Base-by-base conservation (phyloP, 2,888 invertebrate genomes). In the Napeogenes inachia region DNA sequence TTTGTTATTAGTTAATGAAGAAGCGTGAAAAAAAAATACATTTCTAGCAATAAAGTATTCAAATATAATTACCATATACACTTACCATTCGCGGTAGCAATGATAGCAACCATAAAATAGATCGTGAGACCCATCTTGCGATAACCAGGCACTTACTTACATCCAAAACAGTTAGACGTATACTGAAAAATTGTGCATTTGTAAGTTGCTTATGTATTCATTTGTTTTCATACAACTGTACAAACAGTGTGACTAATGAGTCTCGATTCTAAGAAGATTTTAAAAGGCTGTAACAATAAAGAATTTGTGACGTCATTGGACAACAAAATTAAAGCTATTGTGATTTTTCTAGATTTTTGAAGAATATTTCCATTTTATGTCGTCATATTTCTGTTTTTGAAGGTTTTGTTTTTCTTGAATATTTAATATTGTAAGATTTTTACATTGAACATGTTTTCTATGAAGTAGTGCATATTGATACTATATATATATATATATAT, bases 171-270 rank as follows among this genome's bases (percentile, higher is more conserved):
- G 75, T 72, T 71, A 66, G 70, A 74, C 71, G 64, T 59, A 73
- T 67, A 87, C 85, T 87, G 82, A 71, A 67, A 70, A 59, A 65
- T 68, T 71, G 63, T 70, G 66, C 66, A 73, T 68, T 66, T 72
- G 74, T 69, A 72, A 66, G 71, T 75, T 74, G 75, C 80, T 83
- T 86, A 88, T 77, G 76, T 84, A 83, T 72, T 72, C 75, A 77
- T 82, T 82, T 74, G 80, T 79, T 73, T 63, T 64, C 64, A 61
- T 56, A 60, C 62, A 66, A 60, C 84, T 89, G 88, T 78, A 66
- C 69, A 86, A 86, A 88, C 71, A 85, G 62, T 77, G 76, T 73
- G 74, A 75, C 84, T 71, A 84, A 82, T 81, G 69, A 45, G 64
- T 71, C 70, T 72, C 66, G 68, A 71, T 74, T 75, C 75, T 71